phyloP scores from a whole-genome alignment of 2,888 invertebrate genomes.

The Listrodromus nycthemerus region DNA sequence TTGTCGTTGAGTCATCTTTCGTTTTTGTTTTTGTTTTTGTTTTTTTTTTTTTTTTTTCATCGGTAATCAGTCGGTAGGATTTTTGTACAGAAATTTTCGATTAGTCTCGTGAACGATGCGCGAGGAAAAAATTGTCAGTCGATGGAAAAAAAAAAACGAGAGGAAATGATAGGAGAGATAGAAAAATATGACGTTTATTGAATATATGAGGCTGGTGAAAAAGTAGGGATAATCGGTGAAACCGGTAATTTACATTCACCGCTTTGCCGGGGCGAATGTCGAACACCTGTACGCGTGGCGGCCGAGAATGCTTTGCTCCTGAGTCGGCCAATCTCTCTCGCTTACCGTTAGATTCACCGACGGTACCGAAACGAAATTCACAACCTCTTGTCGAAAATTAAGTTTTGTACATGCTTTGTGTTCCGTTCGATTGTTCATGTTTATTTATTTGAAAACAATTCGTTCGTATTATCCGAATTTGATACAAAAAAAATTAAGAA shows the following conservation, averaged over 20 bases:
- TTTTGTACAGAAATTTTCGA: not conserved
- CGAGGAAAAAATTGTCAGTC: not conserved
- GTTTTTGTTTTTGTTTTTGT: not conserved
- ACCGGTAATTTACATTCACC: slow-evolving; percentile 76
- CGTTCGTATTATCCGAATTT: not conserved
- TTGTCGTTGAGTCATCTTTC: slow-evolving; percentile 16
- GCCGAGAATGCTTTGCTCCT: slow-evolving; percentile 60
- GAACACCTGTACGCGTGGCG: slow-evolving; percentile 74
- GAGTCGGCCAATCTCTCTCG: not conserved
- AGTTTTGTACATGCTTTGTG: slow-evolving; percentile 21
- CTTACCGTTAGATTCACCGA: slow-evolving; percentile 29
- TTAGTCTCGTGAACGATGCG: too few relatives aligned
- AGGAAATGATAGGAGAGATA: not conserved
- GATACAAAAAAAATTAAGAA: slow-evolving; percentile 20
- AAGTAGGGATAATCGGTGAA: slow-evolving; percentile 67
- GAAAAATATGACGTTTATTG: slow-evolving; percentile 1
- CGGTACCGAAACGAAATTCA: slow-evolving; percentile 14
- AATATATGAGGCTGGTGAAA: slow-evolving; percentile 47
- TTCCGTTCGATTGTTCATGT: slow-evolving; percentile 13
- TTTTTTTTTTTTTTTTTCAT: not conserved
- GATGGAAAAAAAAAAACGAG: not conserved
- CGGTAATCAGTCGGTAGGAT: not conserved
- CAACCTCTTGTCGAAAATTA: slow-evolving; percentile 27
- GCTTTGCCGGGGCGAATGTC: slow-evolving; percentile 65
- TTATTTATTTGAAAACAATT: slow-evolving; percentile 22